phyloP scores from a whole-genome alignment of 1,140 invertebrate species.

The Trachymyrmex cornetzi region DNA sequence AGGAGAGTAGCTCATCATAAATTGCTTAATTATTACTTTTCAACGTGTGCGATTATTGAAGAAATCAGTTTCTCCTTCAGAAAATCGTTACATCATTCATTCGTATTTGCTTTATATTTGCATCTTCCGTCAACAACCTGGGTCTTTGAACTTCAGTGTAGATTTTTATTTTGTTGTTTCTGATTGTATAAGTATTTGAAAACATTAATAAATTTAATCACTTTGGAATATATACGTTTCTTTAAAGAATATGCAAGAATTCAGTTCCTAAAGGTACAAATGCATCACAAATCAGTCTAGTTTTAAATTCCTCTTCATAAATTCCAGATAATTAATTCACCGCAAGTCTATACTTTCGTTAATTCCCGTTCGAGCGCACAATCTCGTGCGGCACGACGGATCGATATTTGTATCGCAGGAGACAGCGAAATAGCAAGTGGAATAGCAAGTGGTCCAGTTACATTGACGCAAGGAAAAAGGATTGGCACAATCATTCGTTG shows the following conservation, averaged over 20 bases:
- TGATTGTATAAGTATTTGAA: no score
- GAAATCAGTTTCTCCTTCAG: background rate
- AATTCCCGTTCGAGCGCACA: constrained; percentile 15
- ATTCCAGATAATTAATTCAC: constrained; percentile 6
- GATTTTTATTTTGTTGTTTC: no score
- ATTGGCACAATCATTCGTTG: constrained; percentile 28
- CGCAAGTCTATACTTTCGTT: background rate
- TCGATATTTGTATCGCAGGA: constrained; percentile 19
- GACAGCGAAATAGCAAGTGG: background rate
- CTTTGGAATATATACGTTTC: background rate
- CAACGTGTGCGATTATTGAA: background rate
- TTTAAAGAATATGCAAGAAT: background rate
- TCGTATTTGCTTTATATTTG: background rate
- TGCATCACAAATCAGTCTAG: background rate
- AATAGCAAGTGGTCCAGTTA: constrained; percentile 16
- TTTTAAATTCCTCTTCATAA: background rate
- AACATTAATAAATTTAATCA: background rate
- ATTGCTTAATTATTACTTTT: background rate
- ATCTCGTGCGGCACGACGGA: constrained; percentile 7
- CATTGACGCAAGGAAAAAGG: constrained; percentile 13
- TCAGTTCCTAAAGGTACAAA: background rate
- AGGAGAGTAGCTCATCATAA: background rate
- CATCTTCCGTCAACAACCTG: no score
- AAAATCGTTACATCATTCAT: background rate
- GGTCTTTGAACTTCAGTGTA: no score